Conservation (phyloP, 2,888 invertebrate genomes). For the Helleia helle region DNA sequence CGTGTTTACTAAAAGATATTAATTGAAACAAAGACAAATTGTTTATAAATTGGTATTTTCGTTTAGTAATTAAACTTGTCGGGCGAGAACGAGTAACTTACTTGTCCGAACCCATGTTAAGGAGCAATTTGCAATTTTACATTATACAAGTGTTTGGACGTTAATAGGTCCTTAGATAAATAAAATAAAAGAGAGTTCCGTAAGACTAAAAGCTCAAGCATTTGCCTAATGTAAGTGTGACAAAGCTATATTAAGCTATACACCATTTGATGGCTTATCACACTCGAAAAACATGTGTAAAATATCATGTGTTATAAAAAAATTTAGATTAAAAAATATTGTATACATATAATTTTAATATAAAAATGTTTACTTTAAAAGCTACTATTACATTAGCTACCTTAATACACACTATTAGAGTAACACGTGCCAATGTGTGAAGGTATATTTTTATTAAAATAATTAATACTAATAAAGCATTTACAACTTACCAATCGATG, state of each 20-base stretch:
- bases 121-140: no score
- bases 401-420: not conserved
- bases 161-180: slow-evolving; percentile 11
- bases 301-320: not conserved
- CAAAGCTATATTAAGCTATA: not conserved
- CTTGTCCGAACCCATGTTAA: no score
- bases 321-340: not conserved
- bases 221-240: not conserved
- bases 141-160: slow-evolving; percentile 2
- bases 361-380: not conserved
- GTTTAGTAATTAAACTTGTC: no score
- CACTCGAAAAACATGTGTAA: not conserved
- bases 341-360: not conserved
- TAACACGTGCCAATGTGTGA: slow-evolving; percentile 3
- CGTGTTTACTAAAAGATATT: no score
- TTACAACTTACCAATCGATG: not conserved
- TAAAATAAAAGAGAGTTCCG: slow-evolving; percentile 33
- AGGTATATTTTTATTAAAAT: not conserved
- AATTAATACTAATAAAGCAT: slow-evolving; percentile 1
- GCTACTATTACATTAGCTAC: not conserved
- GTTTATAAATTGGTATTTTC: no score
- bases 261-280: slow-evolving; percentile 3
- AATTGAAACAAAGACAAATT: no score
- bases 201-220: slow-evolving; percentile 24
- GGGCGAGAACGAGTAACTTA: no score